These are phyloP conservation scores for Perca schrenkii DNA, from an alignment of 2,113 vertebrate genomes.

Conservation along the genomic window DNA sequence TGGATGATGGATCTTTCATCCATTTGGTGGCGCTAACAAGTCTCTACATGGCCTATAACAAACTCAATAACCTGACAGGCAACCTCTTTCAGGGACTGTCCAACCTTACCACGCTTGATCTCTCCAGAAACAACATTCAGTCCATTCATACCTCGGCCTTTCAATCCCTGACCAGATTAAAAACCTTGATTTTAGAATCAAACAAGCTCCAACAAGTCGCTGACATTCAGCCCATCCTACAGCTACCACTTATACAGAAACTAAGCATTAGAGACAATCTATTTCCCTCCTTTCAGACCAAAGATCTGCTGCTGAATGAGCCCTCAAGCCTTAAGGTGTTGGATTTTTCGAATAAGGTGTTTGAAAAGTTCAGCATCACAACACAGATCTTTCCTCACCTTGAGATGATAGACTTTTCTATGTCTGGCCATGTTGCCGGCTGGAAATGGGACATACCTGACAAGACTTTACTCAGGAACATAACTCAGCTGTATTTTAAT, in stretches of 20 bases:
- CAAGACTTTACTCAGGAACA: conserved; percentile 29
- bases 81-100: conserved; percentile 55
- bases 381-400: conserved; percentile 42
- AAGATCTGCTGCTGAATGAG: conserved; percentile 17
- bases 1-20: conserved; percentile 45
- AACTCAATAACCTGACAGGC: conserved; percentile 24
- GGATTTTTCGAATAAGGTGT: neutral
- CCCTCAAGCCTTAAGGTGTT: conserved; percentile 23
- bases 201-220: neutral
- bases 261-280: neutral
- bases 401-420: neutral
- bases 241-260: conserved; percentile 3
- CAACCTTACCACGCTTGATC: conserved; percentile 9
- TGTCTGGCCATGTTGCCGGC: fast-evolving
- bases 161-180: conserved; percentile 12
- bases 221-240: conserved; percentile 16
- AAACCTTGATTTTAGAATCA: neutral
- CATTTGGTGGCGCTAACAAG: conserved; percentile 7
- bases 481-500: conserved; percentile 13
- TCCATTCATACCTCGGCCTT: neutral
- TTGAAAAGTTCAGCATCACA: conserved; percentile 48
- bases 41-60: fast-evolving
- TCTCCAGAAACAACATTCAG: neutral
- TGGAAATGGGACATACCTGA: conserved; percentile 38
- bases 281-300: conserved; percentile 25